phyloP scores from a whole-genome alignment of 2,888 invertebrate genomes.

The Onchidella celtica region DNA sequence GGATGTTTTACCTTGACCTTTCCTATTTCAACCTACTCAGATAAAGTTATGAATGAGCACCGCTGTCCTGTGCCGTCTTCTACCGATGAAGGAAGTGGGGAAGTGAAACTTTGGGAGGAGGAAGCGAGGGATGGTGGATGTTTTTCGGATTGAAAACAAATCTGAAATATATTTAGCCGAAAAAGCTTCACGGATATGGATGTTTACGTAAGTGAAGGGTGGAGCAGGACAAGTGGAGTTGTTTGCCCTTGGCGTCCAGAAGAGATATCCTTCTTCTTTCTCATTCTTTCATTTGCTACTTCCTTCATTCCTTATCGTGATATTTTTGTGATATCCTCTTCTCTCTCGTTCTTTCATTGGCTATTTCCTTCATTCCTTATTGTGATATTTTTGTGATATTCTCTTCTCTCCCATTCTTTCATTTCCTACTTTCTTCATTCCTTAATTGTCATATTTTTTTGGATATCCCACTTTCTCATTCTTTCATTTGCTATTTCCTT shows the following conservation, averaged over 20 bases:
- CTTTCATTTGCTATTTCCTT: not conserved
- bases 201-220: not conserved
- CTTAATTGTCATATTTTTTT: not conserved
- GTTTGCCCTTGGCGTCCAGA: no score
- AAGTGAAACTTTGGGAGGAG: no score
- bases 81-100: no score
- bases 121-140: no score
- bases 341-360: not conserved
- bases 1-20: no score
- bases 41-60: no score
- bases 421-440: conserved; percentile 7
- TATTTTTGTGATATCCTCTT: not conserved
- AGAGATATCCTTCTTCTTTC: no score
- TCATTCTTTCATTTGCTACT: not conserved
- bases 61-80: no score
- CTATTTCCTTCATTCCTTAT: not conserved
- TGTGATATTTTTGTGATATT: not conserved
- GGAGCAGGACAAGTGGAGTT: not conserved
- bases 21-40: no score
- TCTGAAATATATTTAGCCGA: no score
- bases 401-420: not conserved
- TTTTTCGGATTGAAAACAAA: no score
- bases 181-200: not conserved
- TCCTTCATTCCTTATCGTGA: conserved; percentile 3
- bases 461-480: not conserved